A percentile compares a stretch with the other conserved stretches of the same genome.
These are phyloP conservation scores for Netelia virgata DNA, from an alignment of 2,888 invertebrate species.

Conservation along the genomic window DNA sequence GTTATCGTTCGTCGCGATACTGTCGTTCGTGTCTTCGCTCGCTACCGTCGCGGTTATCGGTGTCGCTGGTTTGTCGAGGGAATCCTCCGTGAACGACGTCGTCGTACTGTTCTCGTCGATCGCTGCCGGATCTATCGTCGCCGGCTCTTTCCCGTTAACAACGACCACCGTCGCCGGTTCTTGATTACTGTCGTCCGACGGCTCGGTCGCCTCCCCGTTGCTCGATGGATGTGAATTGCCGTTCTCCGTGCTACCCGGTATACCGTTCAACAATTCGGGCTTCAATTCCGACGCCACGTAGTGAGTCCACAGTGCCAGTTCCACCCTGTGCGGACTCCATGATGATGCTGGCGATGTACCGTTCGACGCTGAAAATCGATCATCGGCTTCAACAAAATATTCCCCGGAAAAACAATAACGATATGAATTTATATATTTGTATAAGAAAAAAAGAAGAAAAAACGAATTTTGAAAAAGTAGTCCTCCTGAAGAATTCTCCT, in stretches of 20 bases:
- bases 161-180: conserved; percentile 86
- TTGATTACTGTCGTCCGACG: conserved; percentile 92
- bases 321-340: conserved; percentile 91
- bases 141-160: conserved; percentile 84
- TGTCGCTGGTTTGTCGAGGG: conserved; percentile 89
- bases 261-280: conserved; percentile 93
- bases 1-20: conserved; percentile 86
- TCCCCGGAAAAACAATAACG: background rate
- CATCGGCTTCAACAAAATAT: conserved; percentile 1
- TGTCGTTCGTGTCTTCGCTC: conserved; percentile 87
- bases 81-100: conserved; percentile 92
- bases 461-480: too few relatives aligned
- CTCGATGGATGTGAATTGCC: conserved; percentile 82
- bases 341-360: conserved; percentile 79
- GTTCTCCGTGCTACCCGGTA: conserved; percentile 86
- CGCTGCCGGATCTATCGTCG: conserved; percentile 85
- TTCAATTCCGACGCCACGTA: conserved; percentile 94
- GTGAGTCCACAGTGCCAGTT: conserved; percentile 97
- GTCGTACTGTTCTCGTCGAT: conserved; percentile 91
- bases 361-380: conserved; percentile 81
- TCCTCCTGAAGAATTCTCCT: too few relatives aligned
- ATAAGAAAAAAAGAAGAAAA: background rate
- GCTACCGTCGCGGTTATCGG: conserved; percentile 85
- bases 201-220: conserved; percentile 85
- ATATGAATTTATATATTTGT: background rate